Conservation (phyloP, 1,140 invertebrate genomes). For the Drepana arcuata region DNA sequence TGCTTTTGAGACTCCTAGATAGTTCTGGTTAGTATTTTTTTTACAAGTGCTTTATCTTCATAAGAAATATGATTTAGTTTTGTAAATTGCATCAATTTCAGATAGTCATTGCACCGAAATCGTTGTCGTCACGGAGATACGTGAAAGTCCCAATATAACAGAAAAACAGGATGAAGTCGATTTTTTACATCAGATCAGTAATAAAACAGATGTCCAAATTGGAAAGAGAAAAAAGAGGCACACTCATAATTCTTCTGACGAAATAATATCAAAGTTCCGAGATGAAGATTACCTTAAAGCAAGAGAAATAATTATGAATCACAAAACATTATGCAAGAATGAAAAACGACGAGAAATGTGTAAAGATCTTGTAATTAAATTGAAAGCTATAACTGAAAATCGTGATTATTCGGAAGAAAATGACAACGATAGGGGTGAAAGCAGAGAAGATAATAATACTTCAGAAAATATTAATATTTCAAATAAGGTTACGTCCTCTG, state of each 20-base stretch:
- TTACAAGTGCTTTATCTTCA: no score
- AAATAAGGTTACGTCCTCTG: no score
- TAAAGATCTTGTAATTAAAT: conserved; percentile 34
- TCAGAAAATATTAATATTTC: conserved; percentile 8
- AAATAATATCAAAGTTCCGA: conserved; percentile 13
- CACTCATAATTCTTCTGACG: not conserved
- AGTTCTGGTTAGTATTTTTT: no score
- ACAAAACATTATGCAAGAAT: conserved; percentile 35
- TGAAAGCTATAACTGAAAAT: conserved; percentile 28
- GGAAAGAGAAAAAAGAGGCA: conserved; percentile 23
- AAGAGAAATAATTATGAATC: conserved; percentile 36
- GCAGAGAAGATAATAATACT: no score
- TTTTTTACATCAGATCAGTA: conserved; percentile 22
- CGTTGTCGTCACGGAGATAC: conserved; percentile 26
- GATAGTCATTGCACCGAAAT: conserved; percentile 25
- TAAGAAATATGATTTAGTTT: no score
- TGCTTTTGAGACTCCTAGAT: conserved; percentile 21
- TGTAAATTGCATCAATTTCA: conserved; percentile 2
- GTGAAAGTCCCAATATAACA: conserved; percentile 26
- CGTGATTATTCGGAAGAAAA: not conserved
- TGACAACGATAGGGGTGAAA: no score
- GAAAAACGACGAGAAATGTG: conserved; percentile 30
- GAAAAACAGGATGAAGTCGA: conserved; percentile 19
- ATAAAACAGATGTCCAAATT: conserved; percentile 23
- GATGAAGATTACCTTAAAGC: conserved; percentile 31